These are phyloP conservation scores for Petrocephalus schoutedeni DNA, from an alignment of 2,797 vertebrate species.

Conservation along the genomic window DNA sequence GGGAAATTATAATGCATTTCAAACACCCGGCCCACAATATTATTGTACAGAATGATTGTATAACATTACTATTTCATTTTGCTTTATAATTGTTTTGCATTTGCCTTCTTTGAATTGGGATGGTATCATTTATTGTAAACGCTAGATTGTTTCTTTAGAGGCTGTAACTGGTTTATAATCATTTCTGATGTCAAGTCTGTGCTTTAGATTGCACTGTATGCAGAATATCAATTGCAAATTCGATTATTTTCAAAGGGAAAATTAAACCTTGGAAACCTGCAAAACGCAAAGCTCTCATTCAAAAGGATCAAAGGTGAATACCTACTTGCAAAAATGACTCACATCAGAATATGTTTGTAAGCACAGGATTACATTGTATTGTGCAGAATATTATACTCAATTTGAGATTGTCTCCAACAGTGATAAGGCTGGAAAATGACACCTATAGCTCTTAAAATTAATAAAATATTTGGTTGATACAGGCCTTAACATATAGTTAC, in stretches of 20 bases:
- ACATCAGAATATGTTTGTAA: not conserved
- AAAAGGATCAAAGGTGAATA: not conserved
- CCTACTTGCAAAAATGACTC: not conserved
- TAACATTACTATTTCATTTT: not conserved
- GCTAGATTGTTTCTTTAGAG: not conserved
- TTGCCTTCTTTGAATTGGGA: not conserved
- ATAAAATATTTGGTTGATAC: not conserved
- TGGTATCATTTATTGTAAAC: not conserved
- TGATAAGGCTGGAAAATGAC: not conserved
- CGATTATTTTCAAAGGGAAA: not conserved
- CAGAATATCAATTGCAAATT: not conserved
- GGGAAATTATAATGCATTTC: not conserved
- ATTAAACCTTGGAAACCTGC: not conserved
- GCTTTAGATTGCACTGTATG: not conserved
- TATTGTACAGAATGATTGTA: not conserved
- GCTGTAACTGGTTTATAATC: not conserved
- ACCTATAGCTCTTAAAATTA: not conserved
- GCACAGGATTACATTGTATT: not conserved
- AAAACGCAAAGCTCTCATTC: not conserved
- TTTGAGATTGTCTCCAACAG: not conserved
- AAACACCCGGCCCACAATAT: not conserved
- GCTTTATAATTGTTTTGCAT: not conserved
- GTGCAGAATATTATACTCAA: not conserved
- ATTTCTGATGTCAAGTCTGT: not conserved
- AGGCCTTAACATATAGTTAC: not conserved